Evolutionary conservation across 1,140 invertebrate species (phyloP), one percentile per base, ranked within the genome.

Genomic region (Euura lappo): DNA sequence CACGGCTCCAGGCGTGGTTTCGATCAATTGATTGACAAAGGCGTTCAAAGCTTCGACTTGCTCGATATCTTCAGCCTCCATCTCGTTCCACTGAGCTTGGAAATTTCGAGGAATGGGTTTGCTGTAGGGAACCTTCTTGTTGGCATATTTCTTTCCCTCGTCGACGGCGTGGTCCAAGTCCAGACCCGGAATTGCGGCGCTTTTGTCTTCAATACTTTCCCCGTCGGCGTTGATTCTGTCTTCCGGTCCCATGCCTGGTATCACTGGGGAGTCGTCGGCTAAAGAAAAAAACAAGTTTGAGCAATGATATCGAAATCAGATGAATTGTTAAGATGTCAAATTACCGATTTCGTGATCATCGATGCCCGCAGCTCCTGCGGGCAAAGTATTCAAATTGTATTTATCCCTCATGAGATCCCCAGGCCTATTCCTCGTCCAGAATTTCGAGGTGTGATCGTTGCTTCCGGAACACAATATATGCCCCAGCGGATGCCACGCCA

Each of bases 401-500:
- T 96, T 98, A 83, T 99, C 99, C 82, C 97, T 92, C 95, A 99
- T 99, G 72, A 94, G 91, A 90, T 99, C 99, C 45, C 99, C 99
- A 4, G 99, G 98, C 65, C 98, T 90, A 89, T 99, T 99, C 75
- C 99, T 90, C 2, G 98, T 99, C 98, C 98, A 99, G 88, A 99
- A 99, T 89, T 99, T 99, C 68, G 93, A 98, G 4, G 97, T 97
- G 80, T 99, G 98, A 89, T 99, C 98, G 88, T 99, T 99, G 43
- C 97, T 99, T 4, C 98, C 98, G 3, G 98, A 98, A 81, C 97
- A 98, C 2, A 99, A 88, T 78, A 99, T 99, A 84, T 99, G 99
- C 5, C 99, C 99, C 4, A 99, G 86, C 2, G 99, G 99, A 91
- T 99, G 99, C 98, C 99, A 99, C 42, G 97, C 96, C 76, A 99